These are phyloP conservation scores for Camelus bactrianus DNA, from an alignment of 2,113 vertebrate genomes.

Conservation along the genomic window DNA sequence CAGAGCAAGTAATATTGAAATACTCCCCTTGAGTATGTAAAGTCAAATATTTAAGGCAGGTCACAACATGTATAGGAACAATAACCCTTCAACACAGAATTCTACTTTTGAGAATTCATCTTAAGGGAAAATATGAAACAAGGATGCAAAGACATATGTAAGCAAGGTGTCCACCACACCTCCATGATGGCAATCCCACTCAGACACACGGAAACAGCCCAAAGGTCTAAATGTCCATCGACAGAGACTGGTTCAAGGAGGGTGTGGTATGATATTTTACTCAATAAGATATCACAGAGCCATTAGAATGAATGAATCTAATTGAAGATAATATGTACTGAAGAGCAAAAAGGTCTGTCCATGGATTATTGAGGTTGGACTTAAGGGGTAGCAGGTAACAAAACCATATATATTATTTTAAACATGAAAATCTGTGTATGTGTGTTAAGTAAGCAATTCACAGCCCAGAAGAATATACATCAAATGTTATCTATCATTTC, in stretches of 20 bases:
- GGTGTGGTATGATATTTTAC: background rate
- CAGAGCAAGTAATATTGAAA: background rate
- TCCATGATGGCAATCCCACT: background rate
- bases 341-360: background rate
- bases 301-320: background rate
- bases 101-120: background rate
- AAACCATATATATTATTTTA: background rate
- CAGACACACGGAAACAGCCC: background rate
- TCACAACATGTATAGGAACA: background rate
- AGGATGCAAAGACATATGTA: background rate
- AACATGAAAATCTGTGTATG: background rate
- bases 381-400: background rate
- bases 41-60: background rate
- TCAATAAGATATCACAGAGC: background rate
- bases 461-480: background rate
- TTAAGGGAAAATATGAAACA: conserved; percentile 45
- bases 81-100: background rate
- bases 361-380: background rate
- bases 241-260: background rate
- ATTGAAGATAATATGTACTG: background rate
- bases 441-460: background rate
- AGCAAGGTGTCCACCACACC: background rate
- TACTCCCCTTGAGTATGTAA: background rate
- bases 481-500: background rate
- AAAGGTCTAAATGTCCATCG: background rate